These are phyloP conservation scores for Phrynocephalus versicolor DNA, from an alignment of 2,113 vertebrate genomes.

Conservation along the genomic window DNA sequence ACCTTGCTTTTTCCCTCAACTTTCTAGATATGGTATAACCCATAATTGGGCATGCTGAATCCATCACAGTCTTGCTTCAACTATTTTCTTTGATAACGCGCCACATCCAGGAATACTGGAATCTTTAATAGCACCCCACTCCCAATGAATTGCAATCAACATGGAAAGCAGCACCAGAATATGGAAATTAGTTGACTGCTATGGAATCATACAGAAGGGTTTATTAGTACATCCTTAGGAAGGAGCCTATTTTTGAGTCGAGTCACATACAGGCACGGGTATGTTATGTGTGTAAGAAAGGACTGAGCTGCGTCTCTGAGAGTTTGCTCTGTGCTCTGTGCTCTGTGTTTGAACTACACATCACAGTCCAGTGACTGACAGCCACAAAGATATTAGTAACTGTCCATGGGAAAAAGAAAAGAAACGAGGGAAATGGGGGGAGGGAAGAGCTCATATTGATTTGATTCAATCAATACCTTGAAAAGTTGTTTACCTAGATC, in stretches of 20 bases:
- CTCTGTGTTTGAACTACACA: slow-evolving; percentile 38
- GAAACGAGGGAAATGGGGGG: too few species aligned
- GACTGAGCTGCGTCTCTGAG: background rate
- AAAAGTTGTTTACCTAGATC: slow-evolving; percentile 31
- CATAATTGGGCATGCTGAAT: background rate
- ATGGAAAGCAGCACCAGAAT: slow-evolving; percentile 13
- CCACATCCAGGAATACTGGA: background rate
- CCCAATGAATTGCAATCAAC: slow-evolving; percentile 5
- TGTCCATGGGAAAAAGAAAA: background rate
- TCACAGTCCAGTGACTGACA: slow-evolving; percentile 27
- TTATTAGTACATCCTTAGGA: slow-evolving; percentile 28
- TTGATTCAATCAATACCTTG: slow-evolving; percentile 34
- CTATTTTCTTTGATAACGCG: background rate
- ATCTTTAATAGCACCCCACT: slow-evolving; percentile 18
- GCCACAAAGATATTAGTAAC: slow-evolving; percentile 28
- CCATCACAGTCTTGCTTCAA: background rate
- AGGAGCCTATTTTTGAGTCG: slow-evolving; percentile 4
- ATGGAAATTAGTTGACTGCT: slow-evolving; percentile 15
- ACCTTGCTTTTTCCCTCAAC: background rate
- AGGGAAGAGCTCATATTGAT: slow-evolving; percentile 6
- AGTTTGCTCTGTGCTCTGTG: slow-evolving; percentile 21
- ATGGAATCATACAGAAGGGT: background rate
- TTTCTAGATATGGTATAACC: background rate
- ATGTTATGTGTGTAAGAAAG: background rate
- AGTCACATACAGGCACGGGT: slow-evolving; percentile 1